Base-by-base conservation (phyloP, 2,888 invertebrate genomes). In the Cheilosia pagana region DNA sequence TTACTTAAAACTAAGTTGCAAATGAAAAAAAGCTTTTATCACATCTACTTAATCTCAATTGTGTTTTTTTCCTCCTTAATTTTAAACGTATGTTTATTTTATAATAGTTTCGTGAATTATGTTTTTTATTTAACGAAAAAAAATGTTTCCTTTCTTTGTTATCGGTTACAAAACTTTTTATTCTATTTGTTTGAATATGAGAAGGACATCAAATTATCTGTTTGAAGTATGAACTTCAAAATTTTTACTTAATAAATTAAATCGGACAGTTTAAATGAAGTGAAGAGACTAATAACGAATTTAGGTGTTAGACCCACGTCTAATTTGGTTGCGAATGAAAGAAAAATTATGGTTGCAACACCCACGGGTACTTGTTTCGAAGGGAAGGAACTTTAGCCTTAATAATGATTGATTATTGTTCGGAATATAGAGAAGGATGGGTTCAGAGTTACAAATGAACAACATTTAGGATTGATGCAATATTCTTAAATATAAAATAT, bases 31-130 rank as follows among this genome's bases (percentile, higher is more conserved):
- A 86, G 81, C 81, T 76, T 71, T 86, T 86, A 86, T 86, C 86
- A 86, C 86, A 86, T 86, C 86, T 86, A 86, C 81, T 86, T 86
- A 81, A 86, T 81, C 12, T 77, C 71, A 86, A 81, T 86, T 86
- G 67, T 75, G 52, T 81, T 76, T 77, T 48, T 72, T 71, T 65
- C 31, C 39, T 52, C 39, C 45, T 63, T 55, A 48, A 39, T 39
- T 53, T 62, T 60, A n/a, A 45, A 19, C 7, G 43, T 71, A 19
- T n/a, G 31, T 28, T 53, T 63, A 25, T 75, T 57, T 43, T 28
- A 48, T 50, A 21, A 50, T 60, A 65, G 63, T 16, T 65, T 81
- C 57, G 48, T 53, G 75, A 35, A 55, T 76, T 70, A 41, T 10
- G 41, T 3, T 55, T 81, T 70, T 65, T 31, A 41, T 68, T 60